Percentiles rank a stretch among this genome's conserved stretches.
Conservation (phyloP, 1,140 invertebrate species). For the Drosophila punjabiensis region DNA sequence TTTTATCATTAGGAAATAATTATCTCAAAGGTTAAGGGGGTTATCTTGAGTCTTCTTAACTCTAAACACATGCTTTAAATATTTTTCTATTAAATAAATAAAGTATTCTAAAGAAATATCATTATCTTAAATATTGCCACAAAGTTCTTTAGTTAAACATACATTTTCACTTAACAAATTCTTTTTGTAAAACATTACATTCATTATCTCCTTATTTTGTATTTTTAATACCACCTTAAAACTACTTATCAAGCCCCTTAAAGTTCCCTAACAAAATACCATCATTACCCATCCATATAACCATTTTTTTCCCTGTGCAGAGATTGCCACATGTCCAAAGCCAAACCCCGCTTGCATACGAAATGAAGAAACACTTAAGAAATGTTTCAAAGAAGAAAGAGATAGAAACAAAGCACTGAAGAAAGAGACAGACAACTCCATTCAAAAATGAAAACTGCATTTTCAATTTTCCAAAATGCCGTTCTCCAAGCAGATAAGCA, state of each 20-base stretch:
- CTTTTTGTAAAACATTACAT: neutral
- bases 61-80: neutral
- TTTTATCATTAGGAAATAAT: neutral
- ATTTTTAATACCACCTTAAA: neutral
- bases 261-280: conserved; percentile 7
- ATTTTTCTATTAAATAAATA: neutral
- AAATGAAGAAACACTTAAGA: conserved; percentile 29
- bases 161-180: neutral
- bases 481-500: conserved; percentile 21
- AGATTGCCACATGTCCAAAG: conserved; percentile 36
- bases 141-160: neutral
- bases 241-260: neutral
- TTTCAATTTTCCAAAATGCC: conserved; percentile 42
- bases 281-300: neutral
- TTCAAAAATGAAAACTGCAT: conserved; percentile 32
- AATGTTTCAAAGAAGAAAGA: conserved; percentile 5
- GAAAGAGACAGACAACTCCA: conserved; percentile 10
- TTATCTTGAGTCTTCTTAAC: neutral
- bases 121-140: neutral
- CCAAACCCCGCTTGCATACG: conserved; percentile 23
- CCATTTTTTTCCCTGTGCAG: conserved; percentile 19
- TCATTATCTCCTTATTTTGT: neutral
- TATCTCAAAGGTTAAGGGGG: neutral
- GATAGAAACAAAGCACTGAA: neutral
- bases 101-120: neutral